Evolutionary conservation across 2,113 vertebrate species (phyloP).

Genomic region (Nycticryphes semicollaris): DNA sequence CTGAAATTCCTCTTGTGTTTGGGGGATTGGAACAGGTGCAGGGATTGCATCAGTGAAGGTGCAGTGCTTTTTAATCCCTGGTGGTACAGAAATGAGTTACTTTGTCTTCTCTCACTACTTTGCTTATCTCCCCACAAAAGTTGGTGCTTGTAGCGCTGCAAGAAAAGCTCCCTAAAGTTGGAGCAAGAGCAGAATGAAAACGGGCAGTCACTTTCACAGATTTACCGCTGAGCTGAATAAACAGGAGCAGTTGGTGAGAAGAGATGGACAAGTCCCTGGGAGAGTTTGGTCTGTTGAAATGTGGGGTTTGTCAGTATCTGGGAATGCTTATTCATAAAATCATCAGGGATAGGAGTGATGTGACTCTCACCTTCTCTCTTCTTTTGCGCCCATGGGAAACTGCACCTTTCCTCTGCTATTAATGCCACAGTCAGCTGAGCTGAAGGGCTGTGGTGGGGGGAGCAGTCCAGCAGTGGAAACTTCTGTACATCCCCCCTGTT

Average conservation of each 20-base stretch:
- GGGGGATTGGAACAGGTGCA: neutral
- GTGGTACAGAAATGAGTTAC: neutral
- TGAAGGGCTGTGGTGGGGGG: fast-evolving
- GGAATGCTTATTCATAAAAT: neutral
- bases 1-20: neutral
- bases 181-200: neutral
- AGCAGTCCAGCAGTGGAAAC: neutral
- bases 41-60: neutral
- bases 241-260: neutral
- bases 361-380: neutral
- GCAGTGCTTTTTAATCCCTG: neutral
- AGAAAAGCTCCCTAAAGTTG: neutral
- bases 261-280: neutral
- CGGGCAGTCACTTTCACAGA: neutral
- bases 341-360: neutral
- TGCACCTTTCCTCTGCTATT: neutral
- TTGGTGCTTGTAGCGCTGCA: neutral
- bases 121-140: neutral
- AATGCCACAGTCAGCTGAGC: neutral
- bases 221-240: neutral
- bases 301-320: neutral
- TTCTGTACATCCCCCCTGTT: neutral
- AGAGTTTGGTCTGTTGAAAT: neutral
- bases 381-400: fast-evolving
- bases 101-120: neutral